phyloP scores from a whole-genome alignment of 1,140 invertebrate genomes.

The Hestina assimilis region DNA sequence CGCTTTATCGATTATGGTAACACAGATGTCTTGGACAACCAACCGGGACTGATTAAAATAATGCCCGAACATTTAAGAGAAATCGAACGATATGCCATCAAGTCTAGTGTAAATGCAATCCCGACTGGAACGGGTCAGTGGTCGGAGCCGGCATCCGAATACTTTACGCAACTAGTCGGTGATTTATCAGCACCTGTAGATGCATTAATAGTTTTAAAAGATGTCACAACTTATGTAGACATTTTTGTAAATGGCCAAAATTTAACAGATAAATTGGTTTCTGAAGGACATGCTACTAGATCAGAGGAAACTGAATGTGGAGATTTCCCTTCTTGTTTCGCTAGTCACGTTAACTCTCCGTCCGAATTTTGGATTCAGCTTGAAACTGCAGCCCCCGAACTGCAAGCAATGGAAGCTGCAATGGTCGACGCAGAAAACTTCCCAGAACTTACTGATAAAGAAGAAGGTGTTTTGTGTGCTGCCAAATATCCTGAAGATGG shows the following conservation, averaged over 20 bases:
- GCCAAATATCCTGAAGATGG: slow-evolving; percentile 84
- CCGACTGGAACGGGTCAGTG: slow-evolving; percentile 82
- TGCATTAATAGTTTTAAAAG: slow-evolving; percentile 79
- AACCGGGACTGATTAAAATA: slow-evolving; percentile 78
- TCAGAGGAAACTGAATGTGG: slow-evolving; percentile 75
- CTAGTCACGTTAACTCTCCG: slow-evolving; percentile 83
- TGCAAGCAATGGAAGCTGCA: slow-evolving; percentile 81
- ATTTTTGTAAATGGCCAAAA: slow-evolving; percentile 81
- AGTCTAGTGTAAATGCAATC: slow-evolving; percentile 82
- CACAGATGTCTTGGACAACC: slow-evolving; percentile 83
- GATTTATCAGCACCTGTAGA: slow-evolving; percentile 67
- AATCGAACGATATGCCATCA: slow-evolving; percentile 79
- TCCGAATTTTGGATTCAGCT: slow-evolving; percentile 86
- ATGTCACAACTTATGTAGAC: slow-evolving; percentile 82
- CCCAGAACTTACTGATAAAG: slow-evolving; percentile 69
- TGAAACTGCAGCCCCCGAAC: slow-evolving; percentile 79
- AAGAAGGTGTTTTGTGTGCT: slow-evolving; percentile 82
- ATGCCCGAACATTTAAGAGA: slow-evolving; percentile 78
- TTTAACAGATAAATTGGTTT: slow-evolving; percentile 80
- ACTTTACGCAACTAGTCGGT: slow-evolving; percentile 78
- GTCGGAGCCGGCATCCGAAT: slow-evolving; percentile 80
- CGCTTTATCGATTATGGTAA: slow-evolving; percentile 92
- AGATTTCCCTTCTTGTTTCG: slow-evolving; percentile 78
- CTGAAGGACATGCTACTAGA: slow-evolving; percentile 73
- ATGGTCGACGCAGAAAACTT: slow-evolving; percentile 79